Base-by-base conservation (phyloP, 2,797 vertebrate genomes). In the Garrulus glandarius region DNA sequence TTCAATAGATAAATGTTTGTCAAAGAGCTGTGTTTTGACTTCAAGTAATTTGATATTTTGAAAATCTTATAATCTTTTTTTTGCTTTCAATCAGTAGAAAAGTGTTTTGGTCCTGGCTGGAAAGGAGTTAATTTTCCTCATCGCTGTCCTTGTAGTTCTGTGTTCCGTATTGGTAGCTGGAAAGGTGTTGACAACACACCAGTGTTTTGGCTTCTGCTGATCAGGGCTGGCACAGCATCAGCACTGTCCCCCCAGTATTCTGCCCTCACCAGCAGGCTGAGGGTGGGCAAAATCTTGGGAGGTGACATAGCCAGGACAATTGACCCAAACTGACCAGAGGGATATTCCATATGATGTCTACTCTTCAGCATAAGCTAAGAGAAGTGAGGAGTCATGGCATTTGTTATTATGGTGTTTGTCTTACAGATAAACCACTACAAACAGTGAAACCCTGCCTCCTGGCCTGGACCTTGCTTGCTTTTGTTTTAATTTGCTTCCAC, bases 241-340 rank as follows among this genome's bases (percentile, higher is more conserved):
- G 5, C 0, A 1, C 11, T 19, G 14, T 26, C 8, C 9, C 22
- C 10, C 5, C 30, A 64, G 1, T 9, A 29, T 29, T 52, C 3
- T 1, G 0, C 2, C 10, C 27, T 43, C 32, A 22, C 5, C 20
- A 47, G 27, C 4, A 59, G 10, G 1, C 14, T 47, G 5, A 4
- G 29, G 2, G 5, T 41, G 16, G 15, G 10, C 4, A 76, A 70
- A 34, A 26, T 12, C 63, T 43, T 43, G 23, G 30, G 23, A 64
- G 6, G 57, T 3, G 8, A 19, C 22, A 64, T 0, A 32, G 11
- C 2, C 26, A 46, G 30, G 22, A 36, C 13, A 76, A 23, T 10
- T 70, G 37, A 57, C 8, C 10, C n/a, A 46, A 56, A 32, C 8
- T 52, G 37, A 64, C 19, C 8, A n/a, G n/a, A 29, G 1, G 1